Evolutionary conservation across 2,113 vertebrate species (phyloP), one percentile per base, ranked within the genome.

Genomic region (Hystrix cristata): DNA sequence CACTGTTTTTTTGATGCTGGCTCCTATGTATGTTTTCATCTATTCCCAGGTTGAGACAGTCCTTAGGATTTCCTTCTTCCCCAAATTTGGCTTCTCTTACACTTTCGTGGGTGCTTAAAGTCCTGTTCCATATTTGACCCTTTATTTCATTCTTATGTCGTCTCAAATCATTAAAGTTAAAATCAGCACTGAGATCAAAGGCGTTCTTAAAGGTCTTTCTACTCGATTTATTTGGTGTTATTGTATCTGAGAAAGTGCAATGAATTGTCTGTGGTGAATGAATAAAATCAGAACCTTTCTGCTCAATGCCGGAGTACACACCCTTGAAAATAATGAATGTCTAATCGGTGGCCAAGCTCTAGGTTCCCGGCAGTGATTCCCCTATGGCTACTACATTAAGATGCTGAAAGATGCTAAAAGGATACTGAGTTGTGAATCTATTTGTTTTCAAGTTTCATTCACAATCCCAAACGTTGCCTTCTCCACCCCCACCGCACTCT

Each of bases 81-180:
- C 31, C 31, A 27, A 43, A 27, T 29, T 25, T 51, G 13, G 3
- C n/a, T 62, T 87, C 25, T 10, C 13, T 34, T 60, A 48, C 5
- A 59, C 85, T 92, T 59, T 12, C 51, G 83, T 79, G 48, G n/a
- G 25, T 91, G 16, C 87, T 87, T 79, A 69, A 91, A 96, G 46
- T 87, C 80, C 48, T 86, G 38, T 62, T 82, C 94, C 48, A 83
- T 46, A 71, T 48, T 87, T 48, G 59, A 87, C 15, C 31, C 4
- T 95, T 69, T 57, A 72, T 85, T 95, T 93, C 88, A 94, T 72
- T 72, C 71, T 81, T 82, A 92, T 53, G 12, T 27, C 23, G 97
- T 94, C 59, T 93, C 80, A 96, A 85, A 91, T 95, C 80, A 74
- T 93, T 95, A 76, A 96, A 91, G 76, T 95, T 95, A 97, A 97